A percentile compares a stretch with the other conserved stretches of the same genome.
These are phyloP conservation scores for Itoplectis maculator DNA, from an alignment of 2,888 invertebrate species.

Conservation along the genomic window DNA sequence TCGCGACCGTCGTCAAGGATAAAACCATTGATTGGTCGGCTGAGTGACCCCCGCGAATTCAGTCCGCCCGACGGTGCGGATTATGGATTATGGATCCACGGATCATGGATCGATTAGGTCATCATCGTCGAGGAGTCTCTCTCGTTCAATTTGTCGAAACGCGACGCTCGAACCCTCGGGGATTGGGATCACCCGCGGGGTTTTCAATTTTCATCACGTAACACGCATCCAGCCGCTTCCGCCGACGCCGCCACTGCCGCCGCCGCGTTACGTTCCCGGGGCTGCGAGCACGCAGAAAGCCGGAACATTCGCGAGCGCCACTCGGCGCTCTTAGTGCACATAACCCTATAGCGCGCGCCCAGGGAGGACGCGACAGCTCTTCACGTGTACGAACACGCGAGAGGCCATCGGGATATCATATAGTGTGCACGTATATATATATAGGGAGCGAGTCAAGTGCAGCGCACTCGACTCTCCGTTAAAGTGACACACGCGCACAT, in stretches of 20 bases:
- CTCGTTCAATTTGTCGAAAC: constrained; percentile 20
- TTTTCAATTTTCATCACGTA: constrained; percentile 47
- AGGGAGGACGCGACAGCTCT: background rate
- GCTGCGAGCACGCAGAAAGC: background rate
- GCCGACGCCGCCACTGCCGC: too few species aligned
- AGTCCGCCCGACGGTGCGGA: background rate
- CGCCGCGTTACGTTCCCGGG: background rate
- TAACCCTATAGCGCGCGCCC: too few species aligned
- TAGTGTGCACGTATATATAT: too few species aligned
- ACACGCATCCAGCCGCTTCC: too few species aligned
- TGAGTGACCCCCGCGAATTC: too few species aligned
- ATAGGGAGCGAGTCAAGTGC: too few species aligned
- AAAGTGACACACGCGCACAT: constrained; percentile 10
- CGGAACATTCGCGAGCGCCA: constrained; percentile 1
- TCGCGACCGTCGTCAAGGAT: background rate
- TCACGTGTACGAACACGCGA: background rate
- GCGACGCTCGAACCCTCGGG: background rate
- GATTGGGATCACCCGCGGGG: constrained; percentile 10
- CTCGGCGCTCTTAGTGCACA: background rate
- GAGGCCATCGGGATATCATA: background rate
- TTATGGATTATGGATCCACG: constrained; percentile 30
- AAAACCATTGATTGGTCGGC: background rate
- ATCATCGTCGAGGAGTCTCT: background rate
- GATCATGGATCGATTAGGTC: background rate
- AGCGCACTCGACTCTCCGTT: constrained; percentile 7